Evolutionary conservation across 2,888 invertebrate genomes (phyloP).

Genomic region (Hyalella azteca): DNA sequence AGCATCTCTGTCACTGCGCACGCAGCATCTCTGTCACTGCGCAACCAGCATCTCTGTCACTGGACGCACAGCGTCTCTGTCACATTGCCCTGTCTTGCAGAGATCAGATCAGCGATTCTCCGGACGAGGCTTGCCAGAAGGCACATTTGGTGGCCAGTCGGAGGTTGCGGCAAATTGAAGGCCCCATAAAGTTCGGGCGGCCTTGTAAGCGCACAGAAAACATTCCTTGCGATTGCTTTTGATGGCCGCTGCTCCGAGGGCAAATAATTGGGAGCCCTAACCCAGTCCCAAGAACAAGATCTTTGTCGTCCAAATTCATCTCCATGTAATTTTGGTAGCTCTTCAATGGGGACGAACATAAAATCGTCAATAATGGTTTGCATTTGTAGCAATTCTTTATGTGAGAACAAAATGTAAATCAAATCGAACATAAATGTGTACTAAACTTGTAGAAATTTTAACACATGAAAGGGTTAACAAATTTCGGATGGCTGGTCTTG

Average conservation of each 20-base stretch:
- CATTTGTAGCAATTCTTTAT: no score
- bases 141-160: background rate
- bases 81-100: background rate
- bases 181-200: constrained; percentile 2
- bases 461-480: no score
- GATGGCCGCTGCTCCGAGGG: background rate
- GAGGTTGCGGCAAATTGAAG: background rate
- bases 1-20: background rate
- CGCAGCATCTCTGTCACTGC: background rate
- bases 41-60: background rate
- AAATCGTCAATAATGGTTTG: background rate
- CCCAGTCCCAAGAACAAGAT: background rate
- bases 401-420: no score
- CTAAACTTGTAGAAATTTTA: no score
- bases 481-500: no score
- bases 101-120: background rate
- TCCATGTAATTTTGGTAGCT: background rate
- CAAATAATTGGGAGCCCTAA: background rate
- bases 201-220: background rate
- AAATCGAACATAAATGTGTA: no score
- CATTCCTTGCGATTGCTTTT: constrained; percentile 5
- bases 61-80: background rate
- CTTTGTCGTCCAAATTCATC: background rate
- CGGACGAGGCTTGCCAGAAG: background rate
- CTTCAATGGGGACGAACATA: no score